Percentiles rank a stretch among this genome's conserved stretches.
These are phyloP conservation scores for Drosophila rhopaloa DNA, from an alignment of 1,140 invertebrate species.

Conservation along the genomic window DNA sequence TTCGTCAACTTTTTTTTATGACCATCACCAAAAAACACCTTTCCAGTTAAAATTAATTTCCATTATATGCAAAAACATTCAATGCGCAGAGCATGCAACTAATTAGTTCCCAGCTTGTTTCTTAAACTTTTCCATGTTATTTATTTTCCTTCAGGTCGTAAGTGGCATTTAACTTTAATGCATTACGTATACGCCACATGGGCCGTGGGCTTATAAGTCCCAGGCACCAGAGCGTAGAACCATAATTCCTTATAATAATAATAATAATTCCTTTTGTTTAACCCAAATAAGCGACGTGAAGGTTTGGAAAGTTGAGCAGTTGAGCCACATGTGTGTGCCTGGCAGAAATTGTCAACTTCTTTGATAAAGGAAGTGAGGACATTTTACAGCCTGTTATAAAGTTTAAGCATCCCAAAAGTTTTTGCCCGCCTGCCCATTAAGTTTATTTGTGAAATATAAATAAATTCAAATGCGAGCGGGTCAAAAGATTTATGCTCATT, in stretches of 20 bases:
- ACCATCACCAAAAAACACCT: too few species aligned
- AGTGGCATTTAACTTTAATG: conserved; percentile 25
- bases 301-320: conserved; percentile 25
- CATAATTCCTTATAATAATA: conserved; percentile 38
- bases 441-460: conserved; percentile 12
- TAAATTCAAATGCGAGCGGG: conserved; percentile 34
- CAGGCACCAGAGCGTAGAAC: conserved; percentile 16
- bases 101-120: conserved; percentile 3
- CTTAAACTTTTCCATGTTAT: conserved; percentile 5
- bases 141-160: conserved; percentile 8
- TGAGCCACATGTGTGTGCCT: conserved; percentile 35
- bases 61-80: not conserved
- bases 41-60: too few species aligned
- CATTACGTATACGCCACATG: conserved; percentile 54
- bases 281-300: conserved; percentile 13
- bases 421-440: conserved; percentile 12
- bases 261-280: conserved; percentile 34
- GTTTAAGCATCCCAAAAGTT: conserved; percentile 25
- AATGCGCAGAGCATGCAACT: conserved; percentile 8
- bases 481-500: conserved; percentile 30
- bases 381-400: conserved; percentile 44
- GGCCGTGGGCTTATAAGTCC: conserved; percentile 19
- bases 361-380: conserved; percentile 39
- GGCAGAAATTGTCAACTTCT: conserved; percentile 27
- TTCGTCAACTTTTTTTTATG: too few species aligned